These are phyloP conservation scores for Sebastolobus alascanus DNA, from an alignment of 2,797 vertebrate genomes.

Conservation along the genomic window DNA sequence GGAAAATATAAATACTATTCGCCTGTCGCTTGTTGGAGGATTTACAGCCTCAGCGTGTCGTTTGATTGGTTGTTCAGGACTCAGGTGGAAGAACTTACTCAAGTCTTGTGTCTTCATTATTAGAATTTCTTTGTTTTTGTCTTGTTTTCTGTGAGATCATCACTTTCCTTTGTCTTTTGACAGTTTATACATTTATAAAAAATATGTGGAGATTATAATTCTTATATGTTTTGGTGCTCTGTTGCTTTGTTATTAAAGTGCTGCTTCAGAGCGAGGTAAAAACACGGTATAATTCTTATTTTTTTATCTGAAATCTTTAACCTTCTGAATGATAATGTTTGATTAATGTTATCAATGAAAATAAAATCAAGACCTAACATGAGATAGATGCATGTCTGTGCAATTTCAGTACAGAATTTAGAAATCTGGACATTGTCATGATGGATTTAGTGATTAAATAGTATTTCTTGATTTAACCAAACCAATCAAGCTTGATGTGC, in stretches of 20 bases:
- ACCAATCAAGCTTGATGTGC: not conserved
- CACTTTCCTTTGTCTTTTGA: not conserved
- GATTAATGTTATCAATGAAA: not conserved
- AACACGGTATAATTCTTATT: not conserved
- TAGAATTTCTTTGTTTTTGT: not conserved
- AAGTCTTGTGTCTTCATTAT: not conserved
- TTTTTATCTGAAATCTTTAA: not conserved
- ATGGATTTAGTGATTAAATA: not conserved
- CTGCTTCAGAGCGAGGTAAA: conserved; percentile 16
- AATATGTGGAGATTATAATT: not conserved
- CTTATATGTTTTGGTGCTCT: conserved; percentile 18
- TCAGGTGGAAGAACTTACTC: not conserved
- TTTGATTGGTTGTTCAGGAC: not conserved
- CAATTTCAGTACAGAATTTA: not conserved
- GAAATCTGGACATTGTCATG: not conserved
- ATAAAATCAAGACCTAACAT: not conserved
- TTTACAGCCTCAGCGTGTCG: not conserved
- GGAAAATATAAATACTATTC: conserved; percentile 41
- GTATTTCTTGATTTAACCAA: not conserved
- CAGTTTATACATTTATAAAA: conserved; percentile 3
- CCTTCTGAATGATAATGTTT: not conserved
- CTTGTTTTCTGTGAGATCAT: not conserved
- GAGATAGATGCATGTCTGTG: not conserved
- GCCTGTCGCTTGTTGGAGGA: not conserved
- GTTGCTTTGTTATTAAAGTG: conserved; percentile 48